Evolutionary conservation across 2,888 invertebrate species (phyloP), one percentile per base, ranked within the genome.

Genomic region (Mystacides longicornis): DNA sequence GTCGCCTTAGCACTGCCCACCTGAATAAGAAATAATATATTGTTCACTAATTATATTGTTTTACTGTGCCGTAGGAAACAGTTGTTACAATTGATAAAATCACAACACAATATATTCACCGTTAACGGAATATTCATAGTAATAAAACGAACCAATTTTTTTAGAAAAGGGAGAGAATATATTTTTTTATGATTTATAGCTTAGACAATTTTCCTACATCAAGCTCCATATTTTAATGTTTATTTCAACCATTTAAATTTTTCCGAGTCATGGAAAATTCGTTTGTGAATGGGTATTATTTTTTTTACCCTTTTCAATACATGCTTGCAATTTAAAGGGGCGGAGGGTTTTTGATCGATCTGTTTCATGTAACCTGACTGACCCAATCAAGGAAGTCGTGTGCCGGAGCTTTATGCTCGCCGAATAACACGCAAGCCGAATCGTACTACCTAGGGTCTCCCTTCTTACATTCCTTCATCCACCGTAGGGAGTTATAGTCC

Each of bases 381-480:
- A 53, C 48, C 53, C 53, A 53, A 53, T 53, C 49, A 53, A 53
- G 53, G 37, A 47, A 37, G 49, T 53, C 53, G 48, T 49, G 48
- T 53, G 45, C 45, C 45, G 16, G 37, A 14, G 14, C 37, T 37
- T 37, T 3, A 37, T 37, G 14, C n/a, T 16, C n/a, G n/a, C 37
- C 37, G 37, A 37, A 37, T 37, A 37, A 37, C 37, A 37, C 37
- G 37, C 37, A 37, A 37, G 14, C 37, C n/a, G 14, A 37, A n/a
- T n/a, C n/a, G n/a, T n/a, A n/a, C n/a, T n/a, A n/a, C n/a, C n/a
- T n/a, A n/a, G n/a, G n/a, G n/a, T n/a, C n/a, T n/a, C n/a, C n/a
- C n/a, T n/a, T n/a, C n/a, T n/a, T n/a, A n/a, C n/a, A n/a, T n/a
- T n/a, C n/a, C n/a, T n/a, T n/a, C n/a, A n/a, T n/a, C n/a, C n/a